These are phyloP conservation scores for Pseudanteris insignis DNA, from an alignment of 2,888 invertebrate genomes.

Conservation along the genomic window DNA sequence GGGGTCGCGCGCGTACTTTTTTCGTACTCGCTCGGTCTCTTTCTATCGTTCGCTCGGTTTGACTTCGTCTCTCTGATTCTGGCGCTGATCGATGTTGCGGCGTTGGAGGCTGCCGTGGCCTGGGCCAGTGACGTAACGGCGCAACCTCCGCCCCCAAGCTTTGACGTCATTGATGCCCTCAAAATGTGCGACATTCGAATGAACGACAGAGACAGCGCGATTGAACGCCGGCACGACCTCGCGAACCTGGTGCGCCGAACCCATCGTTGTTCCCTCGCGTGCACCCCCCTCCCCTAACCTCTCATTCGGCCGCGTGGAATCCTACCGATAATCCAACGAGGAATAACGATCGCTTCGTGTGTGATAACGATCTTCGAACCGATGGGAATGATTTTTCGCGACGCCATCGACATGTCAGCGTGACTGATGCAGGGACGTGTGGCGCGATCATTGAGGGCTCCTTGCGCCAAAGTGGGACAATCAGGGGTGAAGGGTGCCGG, in stretches of 20 bases:
- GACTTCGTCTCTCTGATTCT: slow-evolving; percentile 47
- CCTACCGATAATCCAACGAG: too few relatives aligned
- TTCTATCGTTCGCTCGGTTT: slow-evolving; percentile 19
- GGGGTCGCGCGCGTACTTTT: too few relatives aligned
- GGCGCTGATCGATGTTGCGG: slow-evolving; percentile 56
- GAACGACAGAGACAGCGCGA: slow-evolving; percentile 1
- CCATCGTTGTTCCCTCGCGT: slow-evolving; percentile 8
- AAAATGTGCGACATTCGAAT: slow-evolving; percentile 56
- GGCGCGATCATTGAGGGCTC: slow-evolving; percentile 23
- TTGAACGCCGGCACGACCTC: slow-evolving; percentile 15
- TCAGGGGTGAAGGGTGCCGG: slow-evolving; percentile 3
- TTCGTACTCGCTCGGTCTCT: slow-evolving; percentile 4
- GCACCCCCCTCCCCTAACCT: slow-evolving; percentile 1
- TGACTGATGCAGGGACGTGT: slow-evolving; percentile 13
- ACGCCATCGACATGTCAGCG: slow-evolving; percentile 20
- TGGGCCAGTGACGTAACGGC: slow-evolving; percentile 60
- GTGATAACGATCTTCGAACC: slow-evolving; percentile 36
- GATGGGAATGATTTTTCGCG: slow-evolving; percentile 20
- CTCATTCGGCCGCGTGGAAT: slow-evolving; percentile 10
- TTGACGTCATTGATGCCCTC: slow-evolving; percentile 63
- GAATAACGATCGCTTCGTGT: too few relatives aligned
- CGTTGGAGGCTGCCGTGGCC: slow-evolving; percentile 52
- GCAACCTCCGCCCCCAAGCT: slow-evolving; percentile 55
- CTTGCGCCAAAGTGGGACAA: slow-evolving; percentile 16
- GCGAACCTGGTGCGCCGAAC: slow-evolving; percentile 28